These are phyloP conservation scores for Oryzias melastigma DNA, from an alignment of 2,113 vertebrate species.

Conservation along the genomic window DNA sequence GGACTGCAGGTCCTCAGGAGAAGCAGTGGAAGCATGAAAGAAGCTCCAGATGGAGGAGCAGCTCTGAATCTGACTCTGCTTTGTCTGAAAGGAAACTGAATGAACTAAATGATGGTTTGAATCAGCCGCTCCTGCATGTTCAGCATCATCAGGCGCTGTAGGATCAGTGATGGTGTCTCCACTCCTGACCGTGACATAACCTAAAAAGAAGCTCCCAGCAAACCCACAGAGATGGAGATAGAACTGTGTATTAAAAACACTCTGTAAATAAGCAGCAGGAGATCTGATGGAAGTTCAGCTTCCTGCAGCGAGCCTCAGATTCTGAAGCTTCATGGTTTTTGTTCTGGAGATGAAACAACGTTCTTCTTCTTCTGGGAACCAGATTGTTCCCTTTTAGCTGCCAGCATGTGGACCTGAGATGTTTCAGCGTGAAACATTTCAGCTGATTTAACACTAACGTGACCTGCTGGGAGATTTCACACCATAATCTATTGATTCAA, in stretches of 20 bases:
- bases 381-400: constrained; percentile 6
- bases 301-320: too few species aligned
- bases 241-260: constrained; percentile 30
- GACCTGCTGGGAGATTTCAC: constrained; percentile 24
- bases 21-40: constrained; percentile 12
- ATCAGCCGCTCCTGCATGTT: constrained; percentile 13
- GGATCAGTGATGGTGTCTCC: constrained; percentile 35
- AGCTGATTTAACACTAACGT: too few species aligned
- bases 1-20: constrained; percentile 51
- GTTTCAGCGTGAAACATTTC: too few species aligned
- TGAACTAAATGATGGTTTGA: too few species aligned
- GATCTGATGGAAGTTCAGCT: too few species aligned
- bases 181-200: constrained; percentile 33
- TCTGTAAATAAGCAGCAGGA: too few species aligned
- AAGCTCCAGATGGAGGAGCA: constrained; percentile 33
- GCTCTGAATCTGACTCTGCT: too few species aligned
- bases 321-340: constrained; percentile 7
- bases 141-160: constrained; percentile 36
- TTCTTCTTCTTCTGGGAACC: constrained; percentile 24
- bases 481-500: constrained; percentile 18
- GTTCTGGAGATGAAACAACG: constrained; percentile 35
- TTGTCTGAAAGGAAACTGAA: too few species aligned
- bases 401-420: too few species aligned
- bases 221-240: constrained; percentile 20
- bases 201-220: constrained; percentile 48